Percentiles rank a stretch among this genome's conserved stretches.
Conservation (phyloP, 2,797 vertebrate species). For the Periophthalmus magnuspinnatus region DNA sequence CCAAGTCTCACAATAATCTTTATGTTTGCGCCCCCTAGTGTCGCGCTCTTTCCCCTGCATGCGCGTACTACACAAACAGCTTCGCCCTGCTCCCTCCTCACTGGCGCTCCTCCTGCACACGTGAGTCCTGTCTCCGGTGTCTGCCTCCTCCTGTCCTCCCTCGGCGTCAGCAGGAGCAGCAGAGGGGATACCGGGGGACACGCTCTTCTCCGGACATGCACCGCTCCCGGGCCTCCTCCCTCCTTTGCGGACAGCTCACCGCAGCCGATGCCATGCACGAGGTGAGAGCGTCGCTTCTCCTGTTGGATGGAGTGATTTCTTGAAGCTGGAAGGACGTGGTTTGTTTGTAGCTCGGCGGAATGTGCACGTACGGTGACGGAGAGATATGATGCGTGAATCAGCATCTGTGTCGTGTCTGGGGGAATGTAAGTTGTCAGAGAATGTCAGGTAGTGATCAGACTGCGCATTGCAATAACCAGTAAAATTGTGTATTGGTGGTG, state of each 20-base stretch:
- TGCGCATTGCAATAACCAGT: not conserved
- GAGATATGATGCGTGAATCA: not conserved
- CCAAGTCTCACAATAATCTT: no score
- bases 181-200: not conserved
- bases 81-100: not conserved
- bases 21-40: not conserved
- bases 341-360: not conserved
- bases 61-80: no score
- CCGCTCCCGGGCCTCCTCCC: not conserved
- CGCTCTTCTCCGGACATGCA: not conserved
- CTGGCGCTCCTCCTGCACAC: not conserved
- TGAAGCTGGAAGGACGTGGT: not conserved
- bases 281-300: not conserved
- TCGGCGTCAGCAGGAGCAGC: no score
- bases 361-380: not conserved
- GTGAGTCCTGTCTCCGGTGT: not conserved
- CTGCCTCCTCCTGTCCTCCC: not conserved
- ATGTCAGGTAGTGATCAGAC: not conserved
- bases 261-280: not conserved
- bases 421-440: not conserved
- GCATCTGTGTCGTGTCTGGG: not conserved
- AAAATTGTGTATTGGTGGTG: no score
- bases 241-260: not conserved
- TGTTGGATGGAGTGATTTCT: not conserved
- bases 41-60: not conserved